These are phyloP conservation scores for Echinarachnius parma DNA, from an alignment of 53 echinoderm and acorn worm genomes.

Conservation along the genomic window DNA sequence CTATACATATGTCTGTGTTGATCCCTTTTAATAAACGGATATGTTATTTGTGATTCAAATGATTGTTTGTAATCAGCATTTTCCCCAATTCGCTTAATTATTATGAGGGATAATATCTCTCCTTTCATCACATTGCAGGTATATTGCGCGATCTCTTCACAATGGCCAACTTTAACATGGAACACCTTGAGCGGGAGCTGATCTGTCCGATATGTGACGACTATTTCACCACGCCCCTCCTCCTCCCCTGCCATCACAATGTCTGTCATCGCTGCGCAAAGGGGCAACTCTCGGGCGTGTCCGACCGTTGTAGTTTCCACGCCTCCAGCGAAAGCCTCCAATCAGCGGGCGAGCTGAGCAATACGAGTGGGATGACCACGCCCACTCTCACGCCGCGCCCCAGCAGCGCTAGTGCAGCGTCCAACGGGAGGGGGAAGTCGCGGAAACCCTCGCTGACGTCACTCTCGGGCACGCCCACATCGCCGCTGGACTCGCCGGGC, in stretches of 20 bases:
- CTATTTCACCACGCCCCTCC: conserved; percentile 88
- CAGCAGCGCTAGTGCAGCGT: background rate
- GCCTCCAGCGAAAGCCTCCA: conserved; percentile 40
- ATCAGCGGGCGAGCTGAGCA: conserved; percentile 33
- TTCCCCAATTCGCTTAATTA: no score
- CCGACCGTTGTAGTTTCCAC: conserved; percentile 26
- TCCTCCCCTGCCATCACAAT: conserved; percentile 96
- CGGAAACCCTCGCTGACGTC: conserved; percentile 49
- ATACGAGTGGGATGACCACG: conserved; percentile 29
- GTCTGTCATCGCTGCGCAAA: conserved; percentile 92
- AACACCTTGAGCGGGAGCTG: conserved; percentile 85
- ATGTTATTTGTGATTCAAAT: no score
- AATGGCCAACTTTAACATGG: conserved; percentile 68
- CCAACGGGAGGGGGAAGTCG: conserved; percentile 26
- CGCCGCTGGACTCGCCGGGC: conserved; percentile 39
- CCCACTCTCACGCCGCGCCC: conserved; percentile 17
- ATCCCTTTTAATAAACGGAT: no score
- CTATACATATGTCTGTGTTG: no score
- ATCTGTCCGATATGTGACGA: conserved; percentile 90
- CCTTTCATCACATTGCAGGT: background rate
- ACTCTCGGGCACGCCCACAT: conserved; percentile 45
- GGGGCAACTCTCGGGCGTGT: conserved; percentile 49
- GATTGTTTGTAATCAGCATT: no score
- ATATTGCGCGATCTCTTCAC: conserved; percentile 11
- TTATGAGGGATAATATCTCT: no score